Evolutionary conservation across 2,797 vertebrate genomes (phyloP).

Genomic region (Danio kyathit): DNA sequence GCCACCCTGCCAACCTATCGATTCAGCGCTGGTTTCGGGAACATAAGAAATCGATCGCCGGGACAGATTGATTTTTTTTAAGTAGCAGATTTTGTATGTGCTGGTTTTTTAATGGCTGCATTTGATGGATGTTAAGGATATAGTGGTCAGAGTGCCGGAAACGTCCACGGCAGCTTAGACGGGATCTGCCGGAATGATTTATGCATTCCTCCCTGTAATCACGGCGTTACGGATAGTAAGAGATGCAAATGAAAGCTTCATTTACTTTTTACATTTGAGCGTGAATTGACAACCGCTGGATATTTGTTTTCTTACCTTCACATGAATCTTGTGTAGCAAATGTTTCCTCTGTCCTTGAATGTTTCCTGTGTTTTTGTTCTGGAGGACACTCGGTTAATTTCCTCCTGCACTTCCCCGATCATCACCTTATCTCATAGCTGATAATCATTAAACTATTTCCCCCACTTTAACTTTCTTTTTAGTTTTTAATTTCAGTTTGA

Average conservation of each 20-base stretch:
- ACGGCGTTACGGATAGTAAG: slow-evolving; percentile 11
- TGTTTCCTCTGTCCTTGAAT: not conserved
- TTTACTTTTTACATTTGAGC: slow-evolving; percentile 18
- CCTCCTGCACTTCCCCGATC: slow-evolving; percentile 5
- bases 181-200: slow-evolving; percentile 37
- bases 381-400: slow-evolving; percentile 17
- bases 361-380: not conserved
- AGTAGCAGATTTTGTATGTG: slow-evolving; percentile 69
- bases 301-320: slow-evolving; percentile 10
- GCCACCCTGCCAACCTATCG: slow-evolving; percentile 65
- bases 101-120: slow-evolving; percentile 65
- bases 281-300: not conserved
- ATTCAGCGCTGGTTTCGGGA: slow-evolving; percentile 69
- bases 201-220: slow-evolving; percentile 22
- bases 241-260: slow-evolving; percentile 32
- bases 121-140: slow-evolving; percentile 73
- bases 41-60: slow-evolving; percentile 74
- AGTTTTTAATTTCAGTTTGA: slow-evolving; percentile 70
- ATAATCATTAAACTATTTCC: slow-evolving; percentile 38
- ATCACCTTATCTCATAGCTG: slow-evolving; percentile 21
- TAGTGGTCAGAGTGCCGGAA: slow-evolving; percentile 48
- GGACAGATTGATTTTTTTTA: slow-evolving; percentile 47
- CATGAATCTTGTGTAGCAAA: not conserved
- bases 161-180: slow-evolving; percentile 20
- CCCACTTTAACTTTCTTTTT: slow-evolving; percentile 37